Base-by-base conservation (phyloP, 2,888 invertebrate genomes). In the Eucera pruinosa region DNA sequence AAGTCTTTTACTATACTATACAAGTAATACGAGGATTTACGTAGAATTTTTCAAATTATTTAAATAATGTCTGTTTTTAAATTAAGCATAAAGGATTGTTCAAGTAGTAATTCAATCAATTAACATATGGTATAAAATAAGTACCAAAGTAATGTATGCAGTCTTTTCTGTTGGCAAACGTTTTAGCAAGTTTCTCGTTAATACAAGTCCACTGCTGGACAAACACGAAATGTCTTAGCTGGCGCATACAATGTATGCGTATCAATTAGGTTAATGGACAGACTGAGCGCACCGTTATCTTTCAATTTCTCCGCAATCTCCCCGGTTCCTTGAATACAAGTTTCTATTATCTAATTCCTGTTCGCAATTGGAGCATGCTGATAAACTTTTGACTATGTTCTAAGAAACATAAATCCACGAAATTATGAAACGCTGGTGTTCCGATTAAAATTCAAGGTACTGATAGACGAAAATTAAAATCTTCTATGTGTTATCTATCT, bases 201-300 rank as follows among this genome's bases (percentile, higher is more conserved):
- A 55, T 36, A n/a, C 55, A 2, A 33, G 45, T 55, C 47, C 9
- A 7, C 4, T 11, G 6, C 18, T 57, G 15, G 6, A 3, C 57
- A 66, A 39, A 66, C 20, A 15, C 36, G 36, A 39, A 33, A 30
- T n/a, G 43, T 54, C 43, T 43, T 23, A 43, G 23, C 9, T 7
- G 41, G 20, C 7, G 55, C 20, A 9, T 27, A 50, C 50, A 41
- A 52, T 15, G 62, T 52, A 27, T 41, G 50, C 48, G 39, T 50
- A 64, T 39, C 62, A 52, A 64, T 64, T 64, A 64, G 39, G 39
- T 50, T 50, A 62, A 64, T 64, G 62, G 62, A 52, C 20, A 13
- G 15, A 15, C 45, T 47, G 25, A 25, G 47, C 23, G 65, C 27
- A n/a, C 54, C 23, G 30, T 33, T 54, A 45, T 47, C 33, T 48